phyloP scores from a whole-genome alignment of 2,888 invertebrate species.

The Latrodectus elegans region DNA sequence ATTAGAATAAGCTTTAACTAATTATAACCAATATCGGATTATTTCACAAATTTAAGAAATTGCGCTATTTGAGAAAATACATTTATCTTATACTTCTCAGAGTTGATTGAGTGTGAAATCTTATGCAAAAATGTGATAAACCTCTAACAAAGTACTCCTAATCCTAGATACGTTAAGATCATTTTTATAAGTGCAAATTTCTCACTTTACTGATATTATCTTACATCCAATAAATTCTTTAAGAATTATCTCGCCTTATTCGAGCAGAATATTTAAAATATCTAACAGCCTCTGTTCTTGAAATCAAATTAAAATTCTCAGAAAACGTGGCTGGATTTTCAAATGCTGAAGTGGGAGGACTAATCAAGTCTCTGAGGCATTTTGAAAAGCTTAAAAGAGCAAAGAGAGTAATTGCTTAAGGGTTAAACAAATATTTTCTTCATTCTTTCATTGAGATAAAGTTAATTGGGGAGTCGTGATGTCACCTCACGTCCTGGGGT shows the following conservation, averaged over 20 bases:
- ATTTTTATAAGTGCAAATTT: no score
- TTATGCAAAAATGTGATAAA: no score
- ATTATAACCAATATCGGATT: no score
- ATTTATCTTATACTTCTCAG: no score
- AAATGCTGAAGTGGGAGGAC: neutral
- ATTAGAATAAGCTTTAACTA: no score
- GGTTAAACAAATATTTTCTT: conserved; percentile 50
- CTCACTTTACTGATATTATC: no score
- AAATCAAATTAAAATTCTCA: neutral
- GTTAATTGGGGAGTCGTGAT: conserved; percentile 41
- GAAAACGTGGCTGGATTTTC: neutral
- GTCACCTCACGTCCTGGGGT: conserved; percentile 37
- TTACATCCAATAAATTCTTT: no score
- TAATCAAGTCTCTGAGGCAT: neutral
- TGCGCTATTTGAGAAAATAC: no score
- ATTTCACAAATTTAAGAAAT: no score
- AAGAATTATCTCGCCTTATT: neutral
- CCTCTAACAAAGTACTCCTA: no score
- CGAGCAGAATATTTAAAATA: neutral
- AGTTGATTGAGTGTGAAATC: no score
- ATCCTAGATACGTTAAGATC: no score
- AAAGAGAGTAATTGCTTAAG: neutral
- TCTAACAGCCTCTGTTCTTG: neutral
- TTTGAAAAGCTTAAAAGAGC: neutral
- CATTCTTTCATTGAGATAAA: conserved; percentile 35